Percentiles rank a stretch among this genome's conserved stretches.
Evolutionary conservation across 2,888 invertebrate species (phyloP).

Genomic region (Neoascia interrupta): DNA sequence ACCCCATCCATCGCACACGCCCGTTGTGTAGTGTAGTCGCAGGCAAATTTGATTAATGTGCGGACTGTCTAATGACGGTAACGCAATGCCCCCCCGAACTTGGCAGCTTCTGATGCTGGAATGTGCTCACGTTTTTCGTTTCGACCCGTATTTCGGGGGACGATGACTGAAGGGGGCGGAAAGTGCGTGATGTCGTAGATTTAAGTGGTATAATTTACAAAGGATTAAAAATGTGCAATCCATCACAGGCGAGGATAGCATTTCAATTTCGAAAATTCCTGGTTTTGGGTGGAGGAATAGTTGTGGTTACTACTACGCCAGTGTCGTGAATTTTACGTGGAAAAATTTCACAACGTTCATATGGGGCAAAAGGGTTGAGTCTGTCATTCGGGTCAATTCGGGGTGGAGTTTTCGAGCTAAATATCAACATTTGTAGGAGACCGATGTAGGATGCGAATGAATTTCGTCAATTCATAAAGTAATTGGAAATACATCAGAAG

Average conservation of each 20-base stretch:
- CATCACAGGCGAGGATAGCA: conserved; percentile 68
- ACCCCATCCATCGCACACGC: background rate
- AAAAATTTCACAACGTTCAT: conserved; percentile 36
- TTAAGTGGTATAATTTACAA: conserved; percentile 75
- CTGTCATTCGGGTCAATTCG: too few species aligned
- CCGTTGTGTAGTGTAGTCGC: conserved; percentile 21
- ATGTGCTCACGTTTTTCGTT: conserved; percentile 64
- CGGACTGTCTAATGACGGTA: conserved; percentile 64
- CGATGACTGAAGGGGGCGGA: background rate
- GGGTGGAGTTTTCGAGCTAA: too few species aligned
- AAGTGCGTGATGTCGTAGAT: conserved; percentile 71
- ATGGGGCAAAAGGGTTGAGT: conserved; percentile 17
- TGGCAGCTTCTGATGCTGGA: conserved; percentile 42
- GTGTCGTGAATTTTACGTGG: conserved; percentile 58
- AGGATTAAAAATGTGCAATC: conserved; percentile 72
- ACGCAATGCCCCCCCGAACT: conserved; percentile 30
- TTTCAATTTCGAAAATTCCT: conserved; percentile 53
- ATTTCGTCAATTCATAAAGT: too few species aligned
- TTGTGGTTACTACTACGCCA: conserved; percentile 62
- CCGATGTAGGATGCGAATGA: too few species aligned
- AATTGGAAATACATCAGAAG: too few species aligned
- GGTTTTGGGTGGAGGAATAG: conserved; percentile 35
- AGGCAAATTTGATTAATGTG: conserved; percentile 68
- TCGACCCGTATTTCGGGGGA: conserved; percentile 12
- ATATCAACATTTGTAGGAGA: too few species aligned